phyloP scores from a whole-genome alignment of 2,888 invertebrate species.

The Cheilosia vernalis region DNA sequence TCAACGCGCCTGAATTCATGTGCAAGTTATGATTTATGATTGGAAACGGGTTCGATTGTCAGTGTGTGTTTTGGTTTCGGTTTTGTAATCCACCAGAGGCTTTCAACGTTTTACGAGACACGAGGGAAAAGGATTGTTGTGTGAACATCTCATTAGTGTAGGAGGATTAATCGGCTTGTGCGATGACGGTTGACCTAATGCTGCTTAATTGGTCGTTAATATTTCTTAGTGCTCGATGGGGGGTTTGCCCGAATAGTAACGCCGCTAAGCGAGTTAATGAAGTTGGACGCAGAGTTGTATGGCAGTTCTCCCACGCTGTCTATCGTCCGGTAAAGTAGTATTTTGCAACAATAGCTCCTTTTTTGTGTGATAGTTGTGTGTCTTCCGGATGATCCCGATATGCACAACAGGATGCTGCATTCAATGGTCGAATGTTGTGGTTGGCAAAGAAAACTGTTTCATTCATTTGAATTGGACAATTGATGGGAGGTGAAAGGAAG shows the following conservation, averaged over 20 bases:
- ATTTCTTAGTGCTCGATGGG: conserved; percentile 21
- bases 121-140: conserved; percentile 52
- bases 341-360: conserved; percentile 11
- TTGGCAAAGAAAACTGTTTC: conserved; percentile 32
- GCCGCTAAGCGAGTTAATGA: conserved; percentile 16
- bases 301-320: conserved; percentile 59
- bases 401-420: conserved; percentile 63
- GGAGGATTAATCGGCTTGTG: too few species aligned
- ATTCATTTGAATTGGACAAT: conserved; percentile 43
- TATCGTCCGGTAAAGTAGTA: conserved; percentile 6
- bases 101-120: conserved; percentile 13
- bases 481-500: neutral
- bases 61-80: conserved; percentile 39
- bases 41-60: conserved; percentile 27
- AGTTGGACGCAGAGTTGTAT: neutral
- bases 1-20: conserved; percentile 28
- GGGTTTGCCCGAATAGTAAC: conserved; percentile 3
- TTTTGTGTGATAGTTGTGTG: conserved; percentile 1
- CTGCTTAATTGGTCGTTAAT: conserved; percentile 61
- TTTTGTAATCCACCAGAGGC: conserved; percentile 44
- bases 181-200: conserved; percentile 59
- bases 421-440: conserved; percentile 51
- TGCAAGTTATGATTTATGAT: conserved; percentile 69
- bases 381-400: conserved; percentile 61
- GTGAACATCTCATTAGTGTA: conserved; percentile 31